phyloP scores from a whole-genome alignment of 2,797 vertebrate species.

The Takifugu ocellatus region DNA sequence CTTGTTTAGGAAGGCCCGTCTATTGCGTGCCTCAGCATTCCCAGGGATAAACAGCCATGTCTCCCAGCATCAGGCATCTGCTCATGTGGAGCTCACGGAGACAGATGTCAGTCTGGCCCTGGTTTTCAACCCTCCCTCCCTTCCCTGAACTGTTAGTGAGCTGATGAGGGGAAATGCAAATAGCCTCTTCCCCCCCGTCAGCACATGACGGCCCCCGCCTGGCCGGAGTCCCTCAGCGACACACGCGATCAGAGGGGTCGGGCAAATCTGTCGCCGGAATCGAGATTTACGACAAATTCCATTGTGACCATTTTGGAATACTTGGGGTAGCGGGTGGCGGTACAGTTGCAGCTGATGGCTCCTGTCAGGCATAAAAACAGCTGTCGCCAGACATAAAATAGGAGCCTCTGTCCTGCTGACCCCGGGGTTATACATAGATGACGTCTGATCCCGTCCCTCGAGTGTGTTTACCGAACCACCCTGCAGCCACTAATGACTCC shows the following conservation, averaged over 20 bases:
- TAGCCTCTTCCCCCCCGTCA: slow-evolving; percentile 37
- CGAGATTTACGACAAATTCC: slow-evolving; percentile 4
- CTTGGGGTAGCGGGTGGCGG: slow-evolving; percentile 4
- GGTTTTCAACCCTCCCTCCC: slow-evolving; percentile 10
- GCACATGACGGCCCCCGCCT: slow-evolving; percentile 59
- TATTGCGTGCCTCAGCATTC: slow-evolving; percentile 31
- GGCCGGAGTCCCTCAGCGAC: slow-evolving; percentile 24
- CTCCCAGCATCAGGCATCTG: slow-evolving; percentile 35
- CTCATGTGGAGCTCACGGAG: slow-evolving; percentile 25
- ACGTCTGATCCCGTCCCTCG: slow-evolving; percentile 38
- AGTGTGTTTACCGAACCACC: slow-evolving; percentile 36
- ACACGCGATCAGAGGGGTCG: slow-evolving; percentile 1
- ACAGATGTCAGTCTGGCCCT: slow-evolving; percentile 38
- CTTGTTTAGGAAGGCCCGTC: slow-evolving; percentile 35
- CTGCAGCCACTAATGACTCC: slow-evolving; percentile 40
- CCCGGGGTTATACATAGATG: slow-evolving; percentile 54
- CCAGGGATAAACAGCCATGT: slow-evolving; percentile 32
- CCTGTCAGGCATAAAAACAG: slow-evolving; percentile 37
- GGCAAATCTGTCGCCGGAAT: background rate
- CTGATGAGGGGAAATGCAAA: slow-evolving; percentile 66
- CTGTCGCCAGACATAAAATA: slow-evolving; percentile 46
- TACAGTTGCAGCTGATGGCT: background rate
- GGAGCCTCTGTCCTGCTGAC: slow-evolving; percentile 34
- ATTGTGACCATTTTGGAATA: slow-evolving; percentile 2
- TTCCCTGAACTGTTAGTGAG: slow-evolving; percentile 47